A percentile compares a stretch with the other conserved stretches of the same genome.
phyloP scores from a whole-genome alignment of 92 coral and sea anemone species.

The Blastomussa wellsi region DNA sequence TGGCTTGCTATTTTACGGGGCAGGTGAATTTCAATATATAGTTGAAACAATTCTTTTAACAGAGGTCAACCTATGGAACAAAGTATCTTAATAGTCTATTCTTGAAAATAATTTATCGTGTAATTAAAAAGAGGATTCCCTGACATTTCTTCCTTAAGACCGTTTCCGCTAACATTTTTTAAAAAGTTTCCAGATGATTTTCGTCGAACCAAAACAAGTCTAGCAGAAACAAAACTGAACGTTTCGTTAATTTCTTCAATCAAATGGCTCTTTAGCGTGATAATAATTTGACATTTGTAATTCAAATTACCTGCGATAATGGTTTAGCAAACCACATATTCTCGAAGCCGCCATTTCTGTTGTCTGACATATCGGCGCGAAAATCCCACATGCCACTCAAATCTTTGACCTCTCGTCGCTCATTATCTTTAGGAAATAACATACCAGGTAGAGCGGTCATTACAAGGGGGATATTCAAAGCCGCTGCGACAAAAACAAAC shows the following conservation, averaged over 20 bases:
- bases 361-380: conserved; percentile 78
- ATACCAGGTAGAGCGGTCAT: conserved; percentile 64
- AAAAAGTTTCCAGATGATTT: neutral
- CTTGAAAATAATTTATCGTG: neutral
- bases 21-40: neutral
- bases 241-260: neutral
- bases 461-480: conserved; percentile 1
- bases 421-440: conserved; percentile 87
- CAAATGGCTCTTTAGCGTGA: neutral
- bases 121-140: conserved; percentile 15
- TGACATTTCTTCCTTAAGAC: neutral
- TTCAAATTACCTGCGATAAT: conserved; percentile 65
- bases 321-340: conserved; percentile 77
- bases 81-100: neutral
- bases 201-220: neutral
- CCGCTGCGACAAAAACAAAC: neutral
- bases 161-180: neutral
- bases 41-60: neutral
- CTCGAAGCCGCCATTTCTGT: conserved; percentile 80
- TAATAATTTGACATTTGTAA: neutral
- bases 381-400: conserved; percentile 92
- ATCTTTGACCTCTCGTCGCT: conserved; percentile 92
- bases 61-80: neutral
- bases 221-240: neutral
- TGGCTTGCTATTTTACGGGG: neutral